Evolutionary conservation across 2,113 vertebrate species (phyloP).

Genomic region (Siphamia tubifer): DNA sequence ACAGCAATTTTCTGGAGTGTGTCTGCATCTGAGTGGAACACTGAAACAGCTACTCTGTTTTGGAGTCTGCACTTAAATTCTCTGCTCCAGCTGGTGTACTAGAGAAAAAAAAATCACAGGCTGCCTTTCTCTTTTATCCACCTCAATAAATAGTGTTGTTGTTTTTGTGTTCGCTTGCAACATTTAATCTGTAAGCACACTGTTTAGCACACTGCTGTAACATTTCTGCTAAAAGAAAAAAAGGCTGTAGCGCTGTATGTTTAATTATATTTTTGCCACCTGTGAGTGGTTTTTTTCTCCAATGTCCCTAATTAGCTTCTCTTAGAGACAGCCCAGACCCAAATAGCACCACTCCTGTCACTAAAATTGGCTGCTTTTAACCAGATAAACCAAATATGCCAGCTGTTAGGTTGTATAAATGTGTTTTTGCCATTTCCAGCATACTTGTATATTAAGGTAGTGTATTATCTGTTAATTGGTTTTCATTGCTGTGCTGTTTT

Average conservation of each 20-base stretch:
- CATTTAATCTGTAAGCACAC: constrained; percentile 18
- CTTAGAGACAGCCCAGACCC: constrained; percentile 14
- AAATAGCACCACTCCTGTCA: constrained; percentile 11
- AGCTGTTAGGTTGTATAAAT: constrained; percentile 61
- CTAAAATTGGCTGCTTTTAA: constrained; percentile 31
- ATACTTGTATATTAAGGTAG: constrained; percentile 45
- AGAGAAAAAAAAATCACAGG: constrained; percentile 1
- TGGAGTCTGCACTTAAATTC: constrained; percentile 56
- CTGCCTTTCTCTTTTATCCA: constrained; percentile 23
- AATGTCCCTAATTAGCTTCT: constrained; percentile 27
- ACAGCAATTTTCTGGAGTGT: neutral
- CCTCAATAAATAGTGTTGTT: constrained; percentile 16
- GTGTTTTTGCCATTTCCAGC: constrained; percentile 30
- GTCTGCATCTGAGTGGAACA: neutral
- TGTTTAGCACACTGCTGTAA: constrained; percentile 18
- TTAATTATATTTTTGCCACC: constrained; percentile 38
- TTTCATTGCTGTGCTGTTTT: constrained; percentile 14
- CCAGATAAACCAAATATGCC: constrained; percentile 29
- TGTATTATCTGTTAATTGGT: constrained; percentile 13
- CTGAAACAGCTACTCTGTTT: constrained; percentile 27
- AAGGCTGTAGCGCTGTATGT: constrained; percentile 19
- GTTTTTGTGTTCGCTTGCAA: constrained; percentile 22
- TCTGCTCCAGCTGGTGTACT: constrained; percentile 4
- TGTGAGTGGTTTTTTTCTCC: constrained; percentile 16
- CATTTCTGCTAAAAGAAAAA: constrained; percentile 17